Conservation (phyloP, 2,888 invertebrate genomes). For the Agriopis marginaria region DNA sequence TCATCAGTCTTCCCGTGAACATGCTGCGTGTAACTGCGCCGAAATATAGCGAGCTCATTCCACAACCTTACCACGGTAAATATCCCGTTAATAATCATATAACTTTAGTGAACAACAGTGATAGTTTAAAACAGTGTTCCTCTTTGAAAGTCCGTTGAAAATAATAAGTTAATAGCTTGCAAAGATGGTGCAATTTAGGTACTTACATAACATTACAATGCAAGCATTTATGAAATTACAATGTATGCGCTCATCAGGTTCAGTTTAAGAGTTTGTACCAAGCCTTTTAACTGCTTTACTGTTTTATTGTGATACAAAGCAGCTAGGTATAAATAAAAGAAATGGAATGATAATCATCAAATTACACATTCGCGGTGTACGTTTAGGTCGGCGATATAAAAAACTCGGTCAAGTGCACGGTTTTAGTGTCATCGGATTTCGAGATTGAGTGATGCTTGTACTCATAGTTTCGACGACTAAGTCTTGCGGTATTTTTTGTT, state of each 20-base stretch:
- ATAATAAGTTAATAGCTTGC: no score
- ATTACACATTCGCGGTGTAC: constrained; percentile 62
- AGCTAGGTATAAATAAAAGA: constrained; percentile 60
- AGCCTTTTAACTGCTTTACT: constrained; percentile 14
- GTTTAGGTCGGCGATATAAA: constrained; percentile 50
- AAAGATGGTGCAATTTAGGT: not conserved
- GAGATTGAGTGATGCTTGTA: constrained; percentile 35
- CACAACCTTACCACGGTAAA: no score
- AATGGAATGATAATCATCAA: constrained; percentile 69
- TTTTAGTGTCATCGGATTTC: constrained; percentile 39
- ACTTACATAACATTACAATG: not conserved
- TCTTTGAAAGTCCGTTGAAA: no score
- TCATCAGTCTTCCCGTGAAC: no score
- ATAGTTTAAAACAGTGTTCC: no score
- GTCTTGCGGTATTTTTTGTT: constrained; percentile 39
- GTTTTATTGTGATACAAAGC: constrained; percentile 29
- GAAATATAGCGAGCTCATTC: no score
- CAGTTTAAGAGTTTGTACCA: not conserved
- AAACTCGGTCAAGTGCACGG: constrained; percentile 39
- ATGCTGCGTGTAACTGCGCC: no score
- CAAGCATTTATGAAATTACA: not conserved
- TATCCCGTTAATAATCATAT: no score
- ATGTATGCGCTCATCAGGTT: not conserved
- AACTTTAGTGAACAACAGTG: no score
- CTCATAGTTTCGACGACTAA: constrained; percentile 23